These are phyloP conservation scores for Clanis bilineata DNA, from an alignment of 2,888 invertebrate species.

Conservation along the genomic window DNA sequence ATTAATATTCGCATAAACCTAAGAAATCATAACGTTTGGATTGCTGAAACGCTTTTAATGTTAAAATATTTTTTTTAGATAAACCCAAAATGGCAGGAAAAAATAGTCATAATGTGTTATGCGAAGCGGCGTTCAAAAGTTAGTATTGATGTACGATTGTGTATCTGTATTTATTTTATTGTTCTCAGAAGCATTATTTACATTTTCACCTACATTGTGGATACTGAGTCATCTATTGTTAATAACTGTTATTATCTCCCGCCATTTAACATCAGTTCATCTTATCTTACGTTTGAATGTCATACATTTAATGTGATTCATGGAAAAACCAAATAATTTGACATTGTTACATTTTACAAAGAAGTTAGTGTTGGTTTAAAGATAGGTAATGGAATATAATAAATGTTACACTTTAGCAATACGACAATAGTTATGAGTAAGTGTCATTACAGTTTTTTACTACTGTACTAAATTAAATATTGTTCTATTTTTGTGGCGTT, in stretches of 20 bases:
- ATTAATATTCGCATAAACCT: too few relatives aligned
- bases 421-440: too few relatives aligned
- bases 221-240: conserved; percentile 10
- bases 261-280: conserved; percentile 1
- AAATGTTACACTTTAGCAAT: too few relatives aligned
- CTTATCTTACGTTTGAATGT: background rate
- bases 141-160: background rate
- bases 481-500: too few relatives aligned
- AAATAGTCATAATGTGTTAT: background rate
- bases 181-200: background rate
- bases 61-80: too few relatives aligned
- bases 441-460: too few relatives aligned
- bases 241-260: conserved; percentile 10
- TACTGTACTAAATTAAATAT: too few relatives aligned
- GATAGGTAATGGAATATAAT: background rate
- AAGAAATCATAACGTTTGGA: too few relatives aligned
- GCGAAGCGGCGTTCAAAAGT: background rate
- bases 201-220: background rate
- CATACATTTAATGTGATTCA: background rate
- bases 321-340: background rate
- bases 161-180: too few relatives aligned
- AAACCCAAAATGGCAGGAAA: background rate
- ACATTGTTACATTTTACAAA: background rate
- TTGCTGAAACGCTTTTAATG: too few relatives aligned
- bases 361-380: background rate